Evolutionary conservation across 1,140 invertebrate genomes (phyloP).

Genomic region (Oppia nitens): DNA sequence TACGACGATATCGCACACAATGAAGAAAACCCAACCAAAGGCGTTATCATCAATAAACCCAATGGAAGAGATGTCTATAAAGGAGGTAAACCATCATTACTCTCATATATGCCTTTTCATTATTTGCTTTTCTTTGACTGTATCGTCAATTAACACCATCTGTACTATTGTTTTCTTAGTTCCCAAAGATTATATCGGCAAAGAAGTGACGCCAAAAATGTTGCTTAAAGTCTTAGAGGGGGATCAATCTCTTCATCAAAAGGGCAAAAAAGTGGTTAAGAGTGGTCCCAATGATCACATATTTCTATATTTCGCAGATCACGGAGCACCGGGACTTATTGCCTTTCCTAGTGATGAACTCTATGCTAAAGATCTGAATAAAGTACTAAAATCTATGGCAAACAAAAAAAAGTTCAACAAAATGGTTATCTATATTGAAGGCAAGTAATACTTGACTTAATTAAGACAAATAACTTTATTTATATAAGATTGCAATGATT

Average conservation of each 20-base stretch:
- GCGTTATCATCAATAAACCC: slow-evolving; percentile 41
- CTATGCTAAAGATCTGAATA: slow-evolving; percentile 29
- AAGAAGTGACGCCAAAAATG: slow-evolving; percentile 36
- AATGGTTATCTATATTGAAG: slow-evolving; percentile 45
- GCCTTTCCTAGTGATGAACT: slow-evolving; percentile 37
- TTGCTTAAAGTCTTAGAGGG: slow-evolving; percentile 40
- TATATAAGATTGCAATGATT: no score
- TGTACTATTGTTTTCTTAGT: not conserved
- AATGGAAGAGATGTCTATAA: slow-evolving; percentile 40
- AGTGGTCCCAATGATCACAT: slow-evolving; percentile 41
- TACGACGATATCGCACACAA: slow-evolving; percentile 44
- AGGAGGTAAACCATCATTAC: slow-evolving; percentile 28
- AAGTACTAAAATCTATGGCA: slow-evolving; percentile 32
- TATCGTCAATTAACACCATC: not conserved
- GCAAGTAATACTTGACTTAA: no score
- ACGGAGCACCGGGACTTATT: slow-evolving; percentile 42
- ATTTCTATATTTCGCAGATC: slow-evolving; percentile 48
- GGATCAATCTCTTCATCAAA: slow-evolving; percentile 24
- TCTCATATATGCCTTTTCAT: not conserved
- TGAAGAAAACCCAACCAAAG: slow-evolving; percentile 36
- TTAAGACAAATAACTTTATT: no score
- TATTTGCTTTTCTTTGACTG: not conserved
- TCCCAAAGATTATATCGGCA: slow-evolving; percentile 38
- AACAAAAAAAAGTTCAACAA: slow-evolving; percentile 30
- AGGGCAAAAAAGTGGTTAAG: slow-evolving; percentile 17